These are phyloP conservation scores for Lasioglossum oenotherae DNA, from an alignment of 2,888 invertebrate genomes.

Conservation along the genomic window DNA sequence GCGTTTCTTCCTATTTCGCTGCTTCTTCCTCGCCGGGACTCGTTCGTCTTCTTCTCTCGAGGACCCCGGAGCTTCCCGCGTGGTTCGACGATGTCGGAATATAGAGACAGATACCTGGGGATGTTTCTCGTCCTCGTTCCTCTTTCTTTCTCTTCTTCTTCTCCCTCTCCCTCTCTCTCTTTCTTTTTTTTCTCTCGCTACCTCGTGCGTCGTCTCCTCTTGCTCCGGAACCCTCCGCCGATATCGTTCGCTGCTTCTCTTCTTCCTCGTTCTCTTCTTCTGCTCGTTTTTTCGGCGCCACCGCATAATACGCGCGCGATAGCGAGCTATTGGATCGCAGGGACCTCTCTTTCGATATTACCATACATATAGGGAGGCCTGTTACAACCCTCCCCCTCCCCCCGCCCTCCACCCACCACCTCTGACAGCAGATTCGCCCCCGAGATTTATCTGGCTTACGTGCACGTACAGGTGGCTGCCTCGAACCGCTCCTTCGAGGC, in stretches of 20 bases:
- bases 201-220: constrained; percentile 17
- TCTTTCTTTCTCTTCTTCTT: not conserved
- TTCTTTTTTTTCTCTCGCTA: constrained; percentile 23
- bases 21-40: constrained; percentile 14
- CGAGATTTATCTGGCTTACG: constrained; percentile 71
- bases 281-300: constrained; percentile 66
- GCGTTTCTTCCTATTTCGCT: constrained; percentile 8
- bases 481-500: constrained; percentile 51
- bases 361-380: constrained; percentile 77
- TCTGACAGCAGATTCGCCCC: constrained; percentile 60
- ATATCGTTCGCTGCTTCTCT: constrained; percentile 51
- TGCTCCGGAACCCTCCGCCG: constrained; percentile 8
- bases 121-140: constrained; percentile 25
- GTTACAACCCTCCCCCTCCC: constrained; percentile 70
- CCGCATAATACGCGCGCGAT: constrained; percentile 71
- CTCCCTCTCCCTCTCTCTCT: not conserved
- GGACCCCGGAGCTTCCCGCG: constrained; percentile 32
- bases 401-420: constrained; percentile 31
- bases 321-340: constrained; percentile 72
- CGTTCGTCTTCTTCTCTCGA: constrained; percentile 39
- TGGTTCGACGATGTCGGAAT: constrained; percentile 68
- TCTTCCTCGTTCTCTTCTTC: constrained; percentile 48
- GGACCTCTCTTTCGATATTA: constrained; percentile 78
- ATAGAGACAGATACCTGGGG: constrained; percentile 62
- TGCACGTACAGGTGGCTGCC: constrained; percentile 69